Base-by-base conservation (phyloP, 1,140 invertebrate genomes). In the Helicoverpa zea region DNA sequence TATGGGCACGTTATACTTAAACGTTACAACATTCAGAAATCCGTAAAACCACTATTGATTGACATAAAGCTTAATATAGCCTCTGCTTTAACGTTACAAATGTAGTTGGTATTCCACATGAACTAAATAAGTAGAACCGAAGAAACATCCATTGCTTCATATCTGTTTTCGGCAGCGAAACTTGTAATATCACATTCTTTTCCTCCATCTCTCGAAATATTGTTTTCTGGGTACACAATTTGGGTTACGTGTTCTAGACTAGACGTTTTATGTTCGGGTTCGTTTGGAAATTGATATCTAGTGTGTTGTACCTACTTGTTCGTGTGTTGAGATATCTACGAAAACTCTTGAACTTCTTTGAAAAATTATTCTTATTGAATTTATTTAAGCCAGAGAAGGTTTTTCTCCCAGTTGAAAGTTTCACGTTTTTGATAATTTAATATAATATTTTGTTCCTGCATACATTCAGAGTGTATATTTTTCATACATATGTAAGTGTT, bases 231-330 rank as follows among this genome's bases (percentile, higher is more conserved):
- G 11, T 75, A 75, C 52, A 59, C 18, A 59, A 59, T 75, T 58
- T 49, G 16, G 73, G 73, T 47, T 75, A 73, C 70, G 52, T 35
- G n/a, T 75, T 75, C 73, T 23, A 75, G 56, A 61, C 58, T 47
- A 49, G 56, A 75, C 56, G 43, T 75, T 75, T 75, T 73, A 73
- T 75, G 73, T 75, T 75, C 58, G 35, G 61, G 30, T 75, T 16
- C 30, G 54, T 56, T 58, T 18, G 73, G 54, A 54, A 23, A 75
- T 61, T 75, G 73, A 75, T 75, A 75, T 72, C 47, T n/a, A 43
- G 35, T 43, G 1, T 43, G 49, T 54, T 56, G 70, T 56, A 12
- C 54, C 14, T 47, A 58, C 56, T 12, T 16, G 54, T 16, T 11
- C 23, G 58, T 9, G 2, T 59, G 58, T 35, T 35, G 1, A 35